Base-by-base conservation (phyloP, 2,797 vertebrate genomes). In the Xenops minutus region DNA sequence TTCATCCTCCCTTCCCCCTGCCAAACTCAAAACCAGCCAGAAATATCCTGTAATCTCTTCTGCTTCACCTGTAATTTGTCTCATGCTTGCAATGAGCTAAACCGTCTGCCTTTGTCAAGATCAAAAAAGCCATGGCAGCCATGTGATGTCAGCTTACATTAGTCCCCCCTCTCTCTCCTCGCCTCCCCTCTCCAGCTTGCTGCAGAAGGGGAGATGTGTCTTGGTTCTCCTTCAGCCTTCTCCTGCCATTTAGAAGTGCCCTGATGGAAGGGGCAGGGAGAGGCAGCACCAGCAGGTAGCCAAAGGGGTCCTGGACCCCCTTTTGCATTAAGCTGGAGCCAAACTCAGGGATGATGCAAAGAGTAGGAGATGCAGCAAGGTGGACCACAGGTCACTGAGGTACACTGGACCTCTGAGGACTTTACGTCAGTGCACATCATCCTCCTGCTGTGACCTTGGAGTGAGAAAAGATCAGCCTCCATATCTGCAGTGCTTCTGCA, bases 21-120 rank as follows among this genome's bases (percentile, higher is more conserved):
- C 58, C 16, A 22, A 68, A 86, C 63, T 59, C 51, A 74, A 71
- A 66, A 79, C 1, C 74, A 89, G 78, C 78, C 92, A 96, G 82
- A 97, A 96, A 94, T 94, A 95, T 82, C 87, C 78, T 76, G n/a
- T 69, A 79, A 92, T 93, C 87, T 92, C 85, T 97, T 97, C 91
- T 93, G 95, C 92, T 96, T 96, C 96, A 96, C 93, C 94, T 97
- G 93, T 73, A 85, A 96, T 95, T 95, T 77, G 86, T 89, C 77
- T 89, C 91, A 77, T 79, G 81, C 68, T 85, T 78, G 94, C 95
- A 88, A 84, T 0, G 39, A 94, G 73, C 14, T 2, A 78, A 94
- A 89, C 88, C 36, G 74, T 93, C 97, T 91, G 93, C 76, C 67
- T 96, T 94, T 93, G 93, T 96, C 95, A 91, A 84, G 96, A 95